Conservation (phyloP, 2,113 vertebrate genomes). For the Telmatochromis sp. region DNA sequence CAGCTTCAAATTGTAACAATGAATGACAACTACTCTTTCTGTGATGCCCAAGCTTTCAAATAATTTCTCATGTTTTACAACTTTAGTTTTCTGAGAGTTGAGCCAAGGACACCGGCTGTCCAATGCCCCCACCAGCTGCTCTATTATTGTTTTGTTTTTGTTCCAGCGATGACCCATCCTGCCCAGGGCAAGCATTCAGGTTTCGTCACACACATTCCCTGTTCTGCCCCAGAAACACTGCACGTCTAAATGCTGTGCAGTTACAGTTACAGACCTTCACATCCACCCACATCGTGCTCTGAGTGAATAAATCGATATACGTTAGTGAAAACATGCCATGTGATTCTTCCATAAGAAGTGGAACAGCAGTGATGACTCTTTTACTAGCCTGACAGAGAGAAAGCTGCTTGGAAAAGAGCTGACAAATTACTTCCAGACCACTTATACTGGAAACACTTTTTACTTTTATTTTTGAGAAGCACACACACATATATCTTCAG, state of each 20-base stretch:
- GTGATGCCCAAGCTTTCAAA: background rate
- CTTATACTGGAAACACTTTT: background rate
- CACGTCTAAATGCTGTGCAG: background rate
- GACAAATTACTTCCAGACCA: background rate
- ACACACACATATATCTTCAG: background rate
- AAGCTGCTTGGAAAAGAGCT: background rate
- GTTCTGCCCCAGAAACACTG: background rate
- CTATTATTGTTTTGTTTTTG: background rate
- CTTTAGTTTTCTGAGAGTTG: background rate
- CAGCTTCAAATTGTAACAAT: background rate
- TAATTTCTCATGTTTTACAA: background rate
- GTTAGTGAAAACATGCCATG: background rate
- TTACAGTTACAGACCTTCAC: background rate
- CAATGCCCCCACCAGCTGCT: background rate
- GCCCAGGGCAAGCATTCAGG: background rate
- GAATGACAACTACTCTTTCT: rapidly evolving
- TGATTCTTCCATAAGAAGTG: rapidly evolving
- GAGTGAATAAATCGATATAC: background rate
- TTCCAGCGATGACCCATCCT: background rate
- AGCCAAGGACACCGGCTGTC: background rate
- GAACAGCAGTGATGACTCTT: background rate
- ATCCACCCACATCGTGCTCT: background rate
- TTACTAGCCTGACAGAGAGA: background rate
- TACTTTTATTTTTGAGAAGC: background rate
- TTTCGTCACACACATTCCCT: background rate